Conservation (phyloP, 2,797 vertebrate species). For the Acanthis flammea region DNA sequence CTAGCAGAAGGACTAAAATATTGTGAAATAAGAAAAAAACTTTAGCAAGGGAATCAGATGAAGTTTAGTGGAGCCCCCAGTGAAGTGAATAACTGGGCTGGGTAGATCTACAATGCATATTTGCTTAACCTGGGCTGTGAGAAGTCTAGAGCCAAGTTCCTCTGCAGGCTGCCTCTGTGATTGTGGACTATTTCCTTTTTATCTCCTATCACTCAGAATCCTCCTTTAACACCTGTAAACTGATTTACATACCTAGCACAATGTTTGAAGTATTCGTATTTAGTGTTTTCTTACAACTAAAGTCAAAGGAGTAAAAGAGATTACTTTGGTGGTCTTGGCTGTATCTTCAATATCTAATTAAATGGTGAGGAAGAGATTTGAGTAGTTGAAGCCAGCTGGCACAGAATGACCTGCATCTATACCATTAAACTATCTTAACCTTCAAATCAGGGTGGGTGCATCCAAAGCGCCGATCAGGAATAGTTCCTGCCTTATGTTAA, state of each 20-base stretch:
- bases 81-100: neutral
- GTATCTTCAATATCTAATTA: conserved; percentile 5
- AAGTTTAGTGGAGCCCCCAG: neutral
- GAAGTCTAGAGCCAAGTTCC: neutral
- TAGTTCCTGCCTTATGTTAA: neutral
- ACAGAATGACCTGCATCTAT: neutral
- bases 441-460: neutral
- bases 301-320: neutral
- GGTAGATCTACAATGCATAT: no score
- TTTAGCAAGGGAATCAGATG: neutral
- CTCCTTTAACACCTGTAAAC: neutral
- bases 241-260: neutral
- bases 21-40: neutral
- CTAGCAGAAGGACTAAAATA: neutral
- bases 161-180: neutral
- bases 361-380: neutral
- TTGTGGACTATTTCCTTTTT: neutral
- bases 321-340: neutral
- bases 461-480: neutral
- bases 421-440: conserved; percentile 20
- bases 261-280: neutral
- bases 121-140: neutral
- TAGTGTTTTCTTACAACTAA: neutral
- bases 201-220: neutral
- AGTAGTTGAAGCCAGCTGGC: conserved; percentile 35